Base-by-base conservation (phyloP, 2,797 vertebrate genomes). In the Crocidura indochinensis region DNA sequence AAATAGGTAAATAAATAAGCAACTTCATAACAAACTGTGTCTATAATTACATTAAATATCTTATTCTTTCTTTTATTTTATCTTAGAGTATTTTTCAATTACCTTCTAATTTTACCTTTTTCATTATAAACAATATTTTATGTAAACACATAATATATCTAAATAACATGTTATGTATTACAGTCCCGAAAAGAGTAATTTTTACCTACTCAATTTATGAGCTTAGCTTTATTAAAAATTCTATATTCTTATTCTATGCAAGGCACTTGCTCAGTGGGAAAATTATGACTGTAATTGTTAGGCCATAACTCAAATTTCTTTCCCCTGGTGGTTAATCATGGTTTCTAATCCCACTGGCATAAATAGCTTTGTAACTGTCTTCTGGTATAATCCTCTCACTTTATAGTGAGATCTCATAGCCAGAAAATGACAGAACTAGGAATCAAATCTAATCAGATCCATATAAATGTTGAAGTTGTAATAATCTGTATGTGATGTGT, bases 281-380 rank as follows among this genome's bases (percentile, higher is more conserved):
- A 93, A 94, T 91, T 94, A 90, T 88, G 67, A 92, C 90, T 51
- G 20, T 81, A 93, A 84, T 91, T 86, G 53, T 94, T 92, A 93
- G 80, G 47, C 44, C 74, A 88, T 90, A 87, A 95, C 79, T 88
- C 90, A 93, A 87, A 92, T 89, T 84, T 87, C 60, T 89, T 89
- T 93, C 75, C 82, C 85, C 81, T 84, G 22, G 77, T 81, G 75
- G 69, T 87, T 94, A 95, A 96, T 92, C 86, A 81, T 26, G 44
- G 31, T 76, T 92, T 89, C 81, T 87, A 88, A 96, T 79, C 80
- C 74, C 67, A 82, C 5, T 46, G n/a, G 86, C 44, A 80, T 83
- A 75, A 92, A 77, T 17, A 44, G 31, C 38, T 81, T 87, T 84
- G 91, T 91, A 76, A 76, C 27, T 78, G 90, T 68, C 49, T 88